Base-by-base conservation (phyloP, 2,113 vertebrate species). In the Equus przewalskii region DNA sequence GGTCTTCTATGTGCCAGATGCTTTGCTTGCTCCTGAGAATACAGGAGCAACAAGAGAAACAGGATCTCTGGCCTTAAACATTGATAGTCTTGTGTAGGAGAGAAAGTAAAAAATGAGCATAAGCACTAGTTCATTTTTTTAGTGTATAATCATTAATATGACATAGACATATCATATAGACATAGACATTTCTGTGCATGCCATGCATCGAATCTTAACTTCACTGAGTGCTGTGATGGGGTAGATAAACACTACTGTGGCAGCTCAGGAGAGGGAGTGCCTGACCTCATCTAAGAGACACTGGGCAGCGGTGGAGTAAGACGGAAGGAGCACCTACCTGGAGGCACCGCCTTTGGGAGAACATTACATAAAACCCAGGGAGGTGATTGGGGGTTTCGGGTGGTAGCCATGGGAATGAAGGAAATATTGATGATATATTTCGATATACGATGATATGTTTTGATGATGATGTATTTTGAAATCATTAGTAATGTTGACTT, bases 181-280 rank as follows among this genome's bases (percentile, higher is more conserved):
- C 8, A 15, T 33, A 28, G 46, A 16, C 69, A 60, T 22, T 30
- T 16, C 16, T 6, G 0, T 21, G 7, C 49, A 13, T 1, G 16
- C 0, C 19, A 1, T 21, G 24, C 18, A 11, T 33, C 49, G 6
- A 44, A 0, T 67, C n/a, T 44, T 69, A 67, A 82, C 49, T 75
- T 11, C 26, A 14, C 28, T 33, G 64, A 56, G 26, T 54, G 21
- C 30, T 67, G 26, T n/a, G 44, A 10, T 10, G 7, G 4, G 19
- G 3, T n/a, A 78, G 33, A 6, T 26, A 5, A 36, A 21, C 0
- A 1, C 1, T 3, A 1, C 26, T 54, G 1, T 30, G 13, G 41
- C 24, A 15, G 19, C 33, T 41, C 14, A 6, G n/a, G 15, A 16
- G 3, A 0, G 0, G 49, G 18, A 30, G 4, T 5, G 30, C 26